Percentiles rank a stretch among this genome's conserved stretches.
Conservation (phyloP, 2,113 vertebrate genomes). For the Trogon melanurus region DNA sequence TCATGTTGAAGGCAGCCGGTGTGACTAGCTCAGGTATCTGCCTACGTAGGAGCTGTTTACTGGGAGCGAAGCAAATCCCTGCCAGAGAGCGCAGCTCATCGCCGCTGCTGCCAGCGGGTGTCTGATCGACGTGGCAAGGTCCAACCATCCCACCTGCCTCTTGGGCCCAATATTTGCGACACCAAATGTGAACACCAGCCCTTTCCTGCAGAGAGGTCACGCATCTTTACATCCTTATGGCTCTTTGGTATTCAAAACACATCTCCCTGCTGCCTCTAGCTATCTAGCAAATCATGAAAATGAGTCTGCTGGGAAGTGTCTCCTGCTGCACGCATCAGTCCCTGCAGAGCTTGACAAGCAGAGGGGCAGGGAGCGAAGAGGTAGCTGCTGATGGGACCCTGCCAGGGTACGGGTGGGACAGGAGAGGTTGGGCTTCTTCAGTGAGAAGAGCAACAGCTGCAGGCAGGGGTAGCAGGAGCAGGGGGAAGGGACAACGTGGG, state of each 20-base stretch:
- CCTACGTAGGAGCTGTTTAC: not conserved
- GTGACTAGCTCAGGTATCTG: not conserved
- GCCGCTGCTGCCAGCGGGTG: not conserved
- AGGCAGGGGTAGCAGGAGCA: not conserved
- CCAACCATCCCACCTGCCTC: not conserved
- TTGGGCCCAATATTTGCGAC: not conserved
- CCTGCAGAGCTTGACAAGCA: not conserved
- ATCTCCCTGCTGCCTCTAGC: not conserved
- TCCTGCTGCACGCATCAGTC: rapidly evolving
- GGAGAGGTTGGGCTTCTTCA: not conserved
- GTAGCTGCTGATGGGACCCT: not conserved
- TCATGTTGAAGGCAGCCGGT: not conserved
- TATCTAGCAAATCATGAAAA: not conserved
- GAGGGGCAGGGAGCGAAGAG: not conserved
- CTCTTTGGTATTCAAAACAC: not conserved
- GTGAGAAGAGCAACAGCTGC: not conserved
- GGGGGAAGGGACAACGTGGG: not conserved
- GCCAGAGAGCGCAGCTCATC: not conserved
- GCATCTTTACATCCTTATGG: not conserved
- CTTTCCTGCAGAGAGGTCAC: not conserved
- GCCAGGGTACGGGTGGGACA: not conserved
- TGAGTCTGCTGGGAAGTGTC: not conserved
- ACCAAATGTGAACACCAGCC: not conserved
- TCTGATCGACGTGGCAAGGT: not conserved
- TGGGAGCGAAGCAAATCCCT: not conserved